phyloP scores from a whole-genome alignment of 2,113 vertebrate species.

The Struthidea cinerea region DNA sequence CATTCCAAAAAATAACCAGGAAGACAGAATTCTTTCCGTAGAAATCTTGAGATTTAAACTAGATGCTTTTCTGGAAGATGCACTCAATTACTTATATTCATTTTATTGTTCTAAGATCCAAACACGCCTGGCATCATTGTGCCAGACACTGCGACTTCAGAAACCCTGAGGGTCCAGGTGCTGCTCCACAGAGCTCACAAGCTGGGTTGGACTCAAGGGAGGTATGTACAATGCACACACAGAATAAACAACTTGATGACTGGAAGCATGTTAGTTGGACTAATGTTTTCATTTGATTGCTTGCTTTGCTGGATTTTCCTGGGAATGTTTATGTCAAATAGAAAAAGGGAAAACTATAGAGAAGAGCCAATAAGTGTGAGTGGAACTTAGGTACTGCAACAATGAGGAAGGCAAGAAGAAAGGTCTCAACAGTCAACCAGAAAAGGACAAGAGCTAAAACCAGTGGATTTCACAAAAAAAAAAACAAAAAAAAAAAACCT shows the following conservation, averaged over 20 bases:
- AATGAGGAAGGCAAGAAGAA: background rate
- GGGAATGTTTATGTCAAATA: background rate
- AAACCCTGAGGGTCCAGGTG: background rate
- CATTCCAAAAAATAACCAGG: background rate
- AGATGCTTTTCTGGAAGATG: background rate
- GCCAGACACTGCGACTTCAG: background rate
- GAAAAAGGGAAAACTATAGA: background rate
- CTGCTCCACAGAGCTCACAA: background rate
- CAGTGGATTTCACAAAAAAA: background rate
- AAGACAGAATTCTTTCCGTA: background rate
- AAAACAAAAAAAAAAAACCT: too few species aligned
- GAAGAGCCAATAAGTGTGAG: background rate
- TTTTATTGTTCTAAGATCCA: background rate
- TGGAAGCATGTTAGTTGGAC: background rate
- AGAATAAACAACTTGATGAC: background rate
- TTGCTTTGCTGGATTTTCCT: background rate
- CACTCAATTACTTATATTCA: background rate
- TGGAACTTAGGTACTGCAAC: background rate
- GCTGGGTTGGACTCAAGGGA: background rate
- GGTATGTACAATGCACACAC: accelerated
- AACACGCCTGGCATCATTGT: background rate
- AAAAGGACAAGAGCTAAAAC: background rate
- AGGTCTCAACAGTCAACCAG: background rate
- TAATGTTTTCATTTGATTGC: background rate
- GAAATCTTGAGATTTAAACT: background rate